Conservation (phyloP, 2,113 vertebrate species). For the Gulo gulo region DNA sequence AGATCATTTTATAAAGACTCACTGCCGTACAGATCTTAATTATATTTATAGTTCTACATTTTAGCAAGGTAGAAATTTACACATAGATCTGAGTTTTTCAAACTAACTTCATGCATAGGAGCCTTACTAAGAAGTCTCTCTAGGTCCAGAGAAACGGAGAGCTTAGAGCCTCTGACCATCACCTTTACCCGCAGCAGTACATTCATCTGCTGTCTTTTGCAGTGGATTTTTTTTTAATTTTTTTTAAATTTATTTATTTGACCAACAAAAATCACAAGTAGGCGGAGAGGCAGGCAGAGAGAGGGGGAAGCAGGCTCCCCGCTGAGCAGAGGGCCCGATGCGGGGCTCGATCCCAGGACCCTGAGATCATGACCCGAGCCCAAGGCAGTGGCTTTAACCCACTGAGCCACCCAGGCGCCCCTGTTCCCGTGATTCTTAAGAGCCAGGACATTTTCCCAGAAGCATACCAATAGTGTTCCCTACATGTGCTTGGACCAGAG, state of each 20-base stretch:
- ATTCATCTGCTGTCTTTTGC: neutral
- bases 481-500: neutral
- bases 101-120: neutral
- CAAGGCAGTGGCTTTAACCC: too few species aligned
- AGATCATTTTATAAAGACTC: neutral
- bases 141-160: too few species aligned
- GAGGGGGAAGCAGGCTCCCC: too few species aligned
- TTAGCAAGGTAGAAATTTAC: neutral
- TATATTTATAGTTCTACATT: neutral
- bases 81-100: neutral
- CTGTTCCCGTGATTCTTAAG: neutral
- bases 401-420: too few species aligned
- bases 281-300: too few species aligned
- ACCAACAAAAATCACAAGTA: too few species aligned
- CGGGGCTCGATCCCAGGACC: fast-evolving
- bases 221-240: too few species aligned
- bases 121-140: neutral
- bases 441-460: neutral
- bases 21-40: neutral
- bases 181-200: neutral
- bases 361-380: too few species aligned
- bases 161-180: neutral
- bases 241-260: too few species aligned
- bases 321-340: too few species aligned
- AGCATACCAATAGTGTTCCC: neutral